These are phyloP conservation scores for Caenorhabditis macrosperma DNA, from an alignment of 2,888 invertebrate genomes.

Conservation along the genomic window DNA sequence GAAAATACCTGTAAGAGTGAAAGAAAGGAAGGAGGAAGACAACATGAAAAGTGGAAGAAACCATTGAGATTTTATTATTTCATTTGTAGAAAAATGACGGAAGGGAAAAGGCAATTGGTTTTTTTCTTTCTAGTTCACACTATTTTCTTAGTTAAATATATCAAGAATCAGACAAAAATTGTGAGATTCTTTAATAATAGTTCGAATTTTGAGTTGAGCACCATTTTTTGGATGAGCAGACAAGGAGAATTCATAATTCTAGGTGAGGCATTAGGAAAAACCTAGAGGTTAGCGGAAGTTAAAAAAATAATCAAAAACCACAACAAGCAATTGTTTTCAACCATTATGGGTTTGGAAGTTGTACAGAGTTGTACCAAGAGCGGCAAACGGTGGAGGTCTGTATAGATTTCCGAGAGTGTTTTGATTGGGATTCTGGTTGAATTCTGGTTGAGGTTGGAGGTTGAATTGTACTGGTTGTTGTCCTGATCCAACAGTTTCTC, in stretches of 20 bases:
- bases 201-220: constrained; percentile 33
- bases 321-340: constrained; percentile 3
- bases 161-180: too few species aligned
- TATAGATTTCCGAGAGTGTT: constrained; percentile 59
- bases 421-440: constrained; percentile 50
- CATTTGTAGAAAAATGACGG: constrained; percentile 13
- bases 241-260: constrained; percentile 13
- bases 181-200: neutral
- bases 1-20: constrained; percentile 37
- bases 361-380: constrained; percentile 70
- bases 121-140: constrained; percentile 43
- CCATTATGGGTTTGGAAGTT: constrained; percentile 65
- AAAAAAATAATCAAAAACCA: neutral
- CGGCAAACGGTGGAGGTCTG: constrained; percentile 67
- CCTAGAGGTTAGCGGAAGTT: neutral
- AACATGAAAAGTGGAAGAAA: neutral
- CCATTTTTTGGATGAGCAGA: constrained; percentile 55
- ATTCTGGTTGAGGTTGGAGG: constrained; percentile 35
- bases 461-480: constrained; percentile 18
- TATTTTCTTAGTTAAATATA: constrained; percentile 25
- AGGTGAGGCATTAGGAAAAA: constrained; percentile 4
- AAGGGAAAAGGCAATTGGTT: neutral
- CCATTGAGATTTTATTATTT: constrained; percentile 41
- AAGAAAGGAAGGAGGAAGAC: constrained; percentile 7
- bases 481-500: constrained; percentile 10